Evolutionary conservation across 2,113 vertebrate species (phyloP), one percentile per base, ranked within the genome.

Genomic region (Dicentrarchus labrax): DNA sequence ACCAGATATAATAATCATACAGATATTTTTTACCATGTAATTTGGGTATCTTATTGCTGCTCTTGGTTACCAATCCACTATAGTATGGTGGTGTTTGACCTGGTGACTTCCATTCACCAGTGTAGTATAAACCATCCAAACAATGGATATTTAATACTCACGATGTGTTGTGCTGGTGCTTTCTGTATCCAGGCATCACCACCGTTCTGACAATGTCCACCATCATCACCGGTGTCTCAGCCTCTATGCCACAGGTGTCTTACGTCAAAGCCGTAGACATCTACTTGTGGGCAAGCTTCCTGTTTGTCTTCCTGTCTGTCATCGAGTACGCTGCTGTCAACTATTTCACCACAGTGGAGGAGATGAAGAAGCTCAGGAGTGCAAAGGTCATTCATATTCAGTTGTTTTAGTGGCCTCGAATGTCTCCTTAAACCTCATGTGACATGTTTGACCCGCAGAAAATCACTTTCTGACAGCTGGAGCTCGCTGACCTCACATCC

Each of bases 251-350:
- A 67, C 97, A 97, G 93, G 93, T 96, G 89, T 96, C 95, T 93
- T 97, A 98, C 48, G 94, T 98, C 91, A 98, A 97, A 93, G 97
- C 97, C 1, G 96, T 97, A 90, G 97, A 98, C 64, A 94, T 98
- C 76, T 97, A 97, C 91, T 93, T 99, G 90, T 97, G 97, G 97
- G 96, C 96, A 85, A 98, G 97, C 88, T 95, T 95, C 91, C 89
- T 95, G 45, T 95, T 95, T 68, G 94, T 95, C 67, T 98, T 98
- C 89, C 95, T 98, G 53, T 97, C 97, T 0, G 96, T 98, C 92
- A 96, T 97, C 0, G 97, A 98, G 87, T 98, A 97, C 0, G 97
- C 97, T 17, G 96, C 97, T 0, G 96, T 98, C 86, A 98, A 98
- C 94, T 97, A 97, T 93, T 97, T 98, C 91, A 98, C 97, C 77